phyloP scores from a whole-genome alignment of 2,113 vertebrate species.

The Myxocyprinus asiaticus region DNA sequence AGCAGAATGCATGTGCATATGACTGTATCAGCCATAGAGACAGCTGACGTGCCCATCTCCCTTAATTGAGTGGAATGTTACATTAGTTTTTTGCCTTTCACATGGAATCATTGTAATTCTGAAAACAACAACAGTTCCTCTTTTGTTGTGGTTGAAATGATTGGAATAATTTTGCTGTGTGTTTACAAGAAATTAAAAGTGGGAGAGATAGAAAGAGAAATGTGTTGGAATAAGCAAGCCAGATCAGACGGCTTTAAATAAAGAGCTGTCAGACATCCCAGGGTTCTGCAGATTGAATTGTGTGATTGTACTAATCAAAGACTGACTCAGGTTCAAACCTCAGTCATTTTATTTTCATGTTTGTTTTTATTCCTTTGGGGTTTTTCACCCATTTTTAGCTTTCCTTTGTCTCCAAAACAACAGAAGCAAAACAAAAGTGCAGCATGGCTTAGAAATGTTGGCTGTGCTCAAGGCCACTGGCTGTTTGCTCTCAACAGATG shows the following conservation, averaged over 20 bases:
- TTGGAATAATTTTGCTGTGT: conserved; percentile 33
- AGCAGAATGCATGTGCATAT: conserved; percentile 13
- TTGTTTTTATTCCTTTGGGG: background rate
- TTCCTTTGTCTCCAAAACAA: conserved; percentile 14
- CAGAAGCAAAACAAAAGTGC: conserved; percentile 13
- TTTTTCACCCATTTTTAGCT: conserved; percentile 20
- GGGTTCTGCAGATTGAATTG: conserved; percentile 26
- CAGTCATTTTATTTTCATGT: too few species aligned
- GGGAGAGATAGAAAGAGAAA: background rate
- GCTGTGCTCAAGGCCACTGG: conserved; percentile 28
- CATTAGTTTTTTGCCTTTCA: conserved; percentile 23
- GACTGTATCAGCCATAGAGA: background rate
- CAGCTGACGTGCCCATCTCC: conserved; percentile 2
- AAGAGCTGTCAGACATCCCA: too few species aligned
- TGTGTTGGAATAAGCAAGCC: background rate
- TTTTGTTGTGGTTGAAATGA: background rate
- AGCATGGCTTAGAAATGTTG: background rate
- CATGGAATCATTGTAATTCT: background rate
- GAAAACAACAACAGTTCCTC: conserved; percentile 13
- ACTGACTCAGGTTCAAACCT: conserved; percentile 21
- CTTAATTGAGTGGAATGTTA: conserved; percentile 26
- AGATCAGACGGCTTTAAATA: background rate
- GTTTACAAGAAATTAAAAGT: conserved; percentile 44
- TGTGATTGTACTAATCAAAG: conserved; percentile 35
- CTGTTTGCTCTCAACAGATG: background rate